These are phyloP conservation scores for Yoshiicerus persimilis DNA, from an alignment of 1,140 invertebrate genomes.

Conservation along the genomic window DNA sequence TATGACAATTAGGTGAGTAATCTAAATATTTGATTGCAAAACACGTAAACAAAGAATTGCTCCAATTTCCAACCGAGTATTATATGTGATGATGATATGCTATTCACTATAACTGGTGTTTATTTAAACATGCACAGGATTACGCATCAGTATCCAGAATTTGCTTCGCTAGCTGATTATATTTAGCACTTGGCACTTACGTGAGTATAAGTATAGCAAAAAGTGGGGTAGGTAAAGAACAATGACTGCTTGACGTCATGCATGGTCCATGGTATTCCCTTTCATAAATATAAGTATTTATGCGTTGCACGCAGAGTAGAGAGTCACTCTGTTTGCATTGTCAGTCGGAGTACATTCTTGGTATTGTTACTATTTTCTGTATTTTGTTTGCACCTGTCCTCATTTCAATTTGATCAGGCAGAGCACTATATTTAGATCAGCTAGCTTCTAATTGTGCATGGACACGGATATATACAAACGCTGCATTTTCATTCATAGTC, in stretches of 20 bases:
- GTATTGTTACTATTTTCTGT: background rate
- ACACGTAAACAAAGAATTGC: background rate
- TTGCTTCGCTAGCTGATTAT: too few relatives aligned
- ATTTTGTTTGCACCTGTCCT: background rate
- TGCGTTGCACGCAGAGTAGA: background rate
- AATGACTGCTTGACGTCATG: background rate
- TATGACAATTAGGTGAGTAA: background rate
- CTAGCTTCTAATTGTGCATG: background rate
- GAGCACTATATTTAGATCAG: background rate
- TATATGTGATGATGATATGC: too few relatives aligned
- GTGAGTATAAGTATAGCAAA: background rate
- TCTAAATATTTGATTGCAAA: background rate
- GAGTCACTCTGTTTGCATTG: background rate
- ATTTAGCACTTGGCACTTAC: too few relatives aligned
- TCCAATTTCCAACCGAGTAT: background rate
- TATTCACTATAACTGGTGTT: background rate
- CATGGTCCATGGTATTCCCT: background rate
- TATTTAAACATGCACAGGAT: too few relatives aligned
- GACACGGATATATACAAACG: too few relatives aligned
- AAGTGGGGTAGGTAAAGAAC: background rate
- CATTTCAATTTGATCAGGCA: background rate
- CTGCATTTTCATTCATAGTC: too few relatives aligned
- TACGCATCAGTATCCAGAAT: background rate
- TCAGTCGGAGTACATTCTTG: background rate
- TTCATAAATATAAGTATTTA: background rate